These are phyloP conservation scores for Eurois occulta DNA, from an alignment of 2,888 invertebrate genomes.

Conservation along the genomic window DNA sequence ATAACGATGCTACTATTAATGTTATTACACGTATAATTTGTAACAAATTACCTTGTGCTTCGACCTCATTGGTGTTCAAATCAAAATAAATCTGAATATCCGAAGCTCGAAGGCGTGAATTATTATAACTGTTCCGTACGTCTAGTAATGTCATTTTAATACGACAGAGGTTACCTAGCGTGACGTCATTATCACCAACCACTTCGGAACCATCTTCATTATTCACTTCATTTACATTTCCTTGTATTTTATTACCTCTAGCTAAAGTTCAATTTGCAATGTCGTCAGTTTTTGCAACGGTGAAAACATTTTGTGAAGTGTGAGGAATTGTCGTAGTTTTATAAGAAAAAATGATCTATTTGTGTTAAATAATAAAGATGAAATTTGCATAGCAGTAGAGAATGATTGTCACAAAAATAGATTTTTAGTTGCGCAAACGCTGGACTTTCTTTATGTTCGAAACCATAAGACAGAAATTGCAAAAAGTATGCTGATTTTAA, in stretches of 20 bases:
- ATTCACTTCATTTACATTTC: conserved; percentile 25
- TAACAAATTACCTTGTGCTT: conserved; percentile 52
- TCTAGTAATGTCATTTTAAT: conserved; percentile 89
- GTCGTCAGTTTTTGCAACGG: conserved; percentile 3
- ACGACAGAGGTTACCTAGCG: conserved; percentile 80
- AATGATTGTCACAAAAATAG: conserved; percentile 42
- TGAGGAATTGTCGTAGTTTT: conserved; percentile 68
- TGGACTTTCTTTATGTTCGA: conserved; percentile 44
- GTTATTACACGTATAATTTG: conserved; percentile 55
- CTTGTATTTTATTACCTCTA: conserved; percentile 39
- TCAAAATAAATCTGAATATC: conserved; percentile 75
- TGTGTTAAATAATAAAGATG: conserved; percentile 72
- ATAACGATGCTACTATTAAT: conserved; percentile 46
- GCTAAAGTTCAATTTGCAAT: conserved; percentile 65
- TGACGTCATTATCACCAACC: conserved; percentile 87
- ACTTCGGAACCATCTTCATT: conserved; percentile 58
- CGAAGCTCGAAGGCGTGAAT: conserved; percentile 82
- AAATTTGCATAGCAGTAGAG: conserved; percentile 69
- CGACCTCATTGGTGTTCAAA: conserved; percentile 64
- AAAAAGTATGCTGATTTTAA: neutral
- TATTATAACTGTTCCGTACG: conserved; percentile 83
- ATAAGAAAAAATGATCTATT: conserved; percentile 76
- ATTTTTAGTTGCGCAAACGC: conserved; percentile 33
- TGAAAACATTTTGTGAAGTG: conserved; percentile 44
- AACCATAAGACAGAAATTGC: conserved; percentile 57